Conservation (phyloP, 2,797 vertebrate species). For the Pelochelys cantorii region DNA sequence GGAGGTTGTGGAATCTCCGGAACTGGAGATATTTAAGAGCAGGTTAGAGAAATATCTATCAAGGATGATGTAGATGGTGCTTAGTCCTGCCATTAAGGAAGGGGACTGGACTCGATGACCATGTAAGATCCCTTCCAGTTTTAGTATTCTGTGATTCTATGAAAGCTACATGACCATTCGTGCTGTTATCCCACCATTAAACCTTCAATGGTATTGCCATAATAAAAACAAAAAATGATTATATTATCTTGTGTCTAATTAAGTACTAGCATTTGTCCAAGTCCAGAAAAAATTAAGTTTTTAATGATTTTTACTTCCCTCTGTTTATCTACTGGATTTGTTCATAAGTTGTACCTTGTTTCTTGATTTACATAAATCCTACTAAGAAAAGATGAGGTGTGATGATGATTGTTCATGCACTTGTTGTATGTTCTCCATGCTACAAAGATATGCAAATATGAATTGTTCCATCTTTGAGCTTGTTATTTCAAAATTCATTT, state of each 20-base stretch:
- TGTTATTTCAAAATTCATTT: constrained; percentile 11
- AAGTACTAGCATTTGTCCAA: background rate
- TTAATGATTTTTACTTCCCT: background rate
- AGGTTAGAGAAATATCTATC: too few relatives aligned
- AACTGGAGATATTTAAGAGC: too few relatives aligned
- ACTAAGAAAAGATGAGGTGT: background rate
- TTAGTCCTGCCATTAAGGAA: too few relatives aligned
- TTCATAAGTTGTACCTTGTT: constrained; percentile 17
- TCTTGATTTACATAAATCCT: constrained; percentile 3
- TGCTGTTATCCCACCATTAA: constrained; percentile 49
- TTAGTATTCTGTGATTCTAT: too few relatives aligned
- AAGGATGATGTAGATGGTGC: too few relatives aligned
- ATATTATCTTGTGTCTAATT: background rate
- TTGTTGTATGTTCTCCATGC: background rate
- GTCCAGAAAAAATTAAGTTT: constrained; percentile 13
- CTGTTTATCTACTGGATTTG: background rate
- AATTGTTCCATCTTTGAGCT: constrained; percentile 13
- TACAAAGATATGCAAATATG: constrained; percentile 23
- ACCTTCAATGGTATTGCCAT: constrained; percentile 44
- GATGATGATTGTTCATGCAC: background rate
- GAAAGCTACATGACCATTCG: constrained; percentile 30
- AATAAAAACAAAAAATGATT: constrained; percentile 19
- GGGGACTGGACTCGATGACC: too few relatives aligned
- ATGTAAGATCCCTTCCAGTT: too few relatives aligned
- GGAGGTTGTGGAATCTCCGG: too few relatives aligned